Conservation (phyloP, 2,888 invertebrate species). For the Callinectes sapidus region DNA sequence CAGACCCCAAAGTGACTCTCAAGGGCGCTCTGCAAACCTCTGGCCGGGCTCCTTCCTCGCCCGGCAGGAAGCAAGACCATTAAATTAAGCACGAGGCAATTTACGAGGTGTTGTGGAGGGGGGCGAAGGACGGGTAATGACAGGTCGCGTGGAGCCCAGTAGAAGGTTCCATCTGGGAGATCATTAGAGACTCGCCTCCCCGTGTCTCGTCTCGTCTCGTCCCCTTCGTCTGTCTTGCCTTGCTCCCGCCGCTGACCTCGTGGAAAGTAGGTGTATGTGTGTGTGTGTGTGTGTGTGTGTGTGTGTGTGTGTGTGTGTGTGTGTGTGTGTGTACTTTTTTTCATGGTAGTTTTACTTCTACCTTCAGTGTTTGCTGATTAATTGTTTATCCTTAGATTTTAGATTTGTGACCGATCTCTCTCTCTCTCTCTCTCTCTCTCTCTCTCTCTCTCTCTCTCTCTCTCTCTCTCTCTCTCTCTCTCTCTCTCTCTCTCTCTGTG, state of each 20-base stretch:
- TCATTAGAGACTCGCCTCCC: neutral
- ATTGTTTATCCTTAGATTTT: too few species aligned
- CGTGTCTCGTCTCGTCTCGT: neutral
- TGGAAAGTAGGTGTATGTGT: neutral
- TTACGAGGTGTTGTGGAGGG: conserved; percentile 28
- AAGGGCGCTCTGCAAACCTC: neutral
- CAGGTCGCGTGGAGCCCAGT: neutral
- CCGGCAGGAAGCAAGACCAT: neutral
- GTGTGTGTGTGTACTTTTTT: neutral
- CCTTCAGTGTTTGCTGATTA: too few species aligned
- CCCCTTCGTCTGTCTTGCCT: neutral
- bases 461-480: too few species aligned
- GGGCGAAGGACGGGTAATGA: neutral
- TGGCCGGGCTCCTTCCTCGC: neutral
- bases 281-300: neutral
- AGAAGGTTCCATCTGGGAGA: neutral
- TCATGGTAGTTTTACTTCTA: too few species aligned
- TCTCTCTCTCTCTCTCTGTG: too few species aligned
- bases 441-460: too few species aligned
- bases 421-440: neutral
- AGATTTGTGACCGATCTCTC: too few species aligned
- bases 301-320: conserved; percentile 16
- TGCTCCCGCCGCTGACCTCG: neutral
- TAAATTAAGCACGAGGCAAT: conserved; percentile 22
- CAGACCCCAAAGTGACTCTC: neutral